A percentile compares a stretch with the other conserved stretches of the same genome.
phyloP scores from a whole-genome alignment of 1,140 invertebrate genomes.

The Heliconius congener region DNA sequence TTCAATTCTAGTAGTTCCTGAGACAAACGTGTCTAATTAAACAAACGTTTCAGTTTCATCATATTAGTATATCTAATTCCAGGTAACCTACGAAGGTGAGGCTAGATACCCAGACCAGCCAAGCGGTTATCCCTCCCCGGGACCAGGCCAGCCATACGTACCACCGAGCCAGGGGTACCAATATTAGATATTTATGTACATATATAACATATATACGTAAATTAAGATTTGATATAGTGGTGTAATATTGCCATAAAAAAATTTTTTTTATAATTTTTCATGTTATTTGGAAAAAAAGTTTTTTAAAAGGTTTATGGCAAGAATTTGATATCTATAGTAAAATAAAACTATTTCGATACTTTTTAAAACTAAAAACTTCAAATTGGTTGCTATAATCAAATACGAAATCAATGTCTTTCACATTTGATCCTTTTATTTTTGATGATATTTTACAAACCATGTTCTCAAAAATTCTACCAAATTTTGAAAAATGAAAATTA shows the following conservation, averaged over 20 bases:
- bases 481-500: background rate
- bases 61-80: slow-evolving; percentile 33
- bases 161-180: slow-evolving; percentile 81
- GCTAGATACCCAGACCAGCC: slow-evolving; percentile 80
- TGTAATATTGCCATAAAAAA: background rate
- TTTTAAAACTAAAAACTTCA: background rate
- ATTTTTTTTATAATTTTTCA: background rate
- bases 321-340: background rate
- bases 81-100: slow-evolving; percentile 84
- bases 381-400: background rate
- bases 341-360: background rate
- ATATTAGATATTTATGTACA: slow-evolving; percentile 65
- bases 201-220: slow-evolving; percentile 9
- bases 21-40: background rate
- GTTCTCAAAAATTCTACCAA: too few relatives aligned
- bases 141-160: slow-evolving; percentile 57
- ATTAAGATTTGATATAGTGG: background rate
- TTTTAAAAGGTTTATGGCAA: background rate
- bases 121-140: slow-evolving; percentile 37
- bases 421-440: too few relatives aligned
- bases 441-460: too few relatives aligned
- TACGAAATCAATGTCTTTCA: background rate
- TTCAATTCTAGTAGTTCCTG: too few relatives aligned
- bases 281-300: too few relatives aligned
- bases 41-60: background rate